These are phyloP conservation scores for Sorex maritimensis DNA, from an alignment of 2,797 vertebrate species.

Conservation along the genomic window DNA sequence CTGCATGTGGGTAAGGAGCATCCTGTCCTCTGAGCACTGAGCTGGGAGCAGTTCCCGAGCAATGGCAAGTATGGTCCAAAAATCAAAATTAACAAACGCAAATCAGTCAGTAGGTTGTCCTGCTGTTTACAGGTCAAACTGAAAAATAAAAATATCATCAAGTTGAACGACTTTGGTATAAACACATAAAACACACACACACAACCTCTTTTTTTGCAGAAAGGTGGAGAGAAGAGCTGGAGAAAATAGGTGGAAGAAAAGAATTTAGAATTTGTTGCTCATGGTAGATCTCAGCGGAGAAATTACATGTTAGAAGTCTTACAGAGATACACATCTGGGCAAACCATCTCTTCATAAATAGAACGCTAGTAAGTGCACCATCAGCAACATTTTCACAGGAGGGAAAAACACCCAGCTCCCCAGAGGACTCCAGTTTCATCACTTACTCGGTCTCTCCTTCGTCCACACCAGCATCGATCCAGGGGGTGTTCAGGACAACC, in stretches of 20 bases:
- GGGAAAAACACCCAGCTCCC: not conserved
- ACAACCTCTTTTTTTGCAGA: not conserved
- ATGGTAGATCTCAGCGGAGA: too few species aligned
- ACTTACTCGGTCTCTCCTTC: constrained; percentile 10
- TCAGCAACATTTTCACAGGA: constrained; percentile 44
- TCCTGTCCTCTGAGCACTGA: too few species aligned
- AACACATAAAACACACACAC: not conserved
- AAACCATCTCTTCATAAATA: constrained; percentile 55
- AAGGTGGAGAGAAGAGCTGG: not conserved
- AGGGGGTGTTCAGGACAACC: not conserved
- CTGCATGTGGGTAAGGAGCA: too few species aligned
- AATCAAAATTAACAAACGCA: too few species aligned
- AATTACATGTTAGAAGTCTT: constrained; percentile 29
- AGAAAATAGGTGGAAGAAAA: not conserved
- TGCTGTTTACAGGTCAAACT: constrained; percentile 22
- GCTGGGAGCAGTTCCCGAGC: too few species aligned
- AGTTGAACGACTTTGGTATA: constrained; percentile 46
- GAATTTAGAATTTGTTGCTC: constrained; percentile 60
- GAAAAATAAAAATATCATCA: constrained; percentile 62
- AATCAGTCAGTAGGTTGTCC: too few species aligned
- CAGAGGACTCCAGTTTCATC: not conserved
- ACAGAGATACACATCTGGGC: constrained; percentile 43
- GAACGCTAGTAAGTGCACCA: constrained; percentile 10
- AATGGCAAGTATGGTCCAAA: too few species aligned
- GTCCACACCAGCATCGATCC: not conserved